A percentile compares a stretch with the other conserved stretches of the same genome.
Evolutionary conservation across 64 coral and sea anemone species (phyloP).

Genomic region (Anthopleura sola): DNA sequence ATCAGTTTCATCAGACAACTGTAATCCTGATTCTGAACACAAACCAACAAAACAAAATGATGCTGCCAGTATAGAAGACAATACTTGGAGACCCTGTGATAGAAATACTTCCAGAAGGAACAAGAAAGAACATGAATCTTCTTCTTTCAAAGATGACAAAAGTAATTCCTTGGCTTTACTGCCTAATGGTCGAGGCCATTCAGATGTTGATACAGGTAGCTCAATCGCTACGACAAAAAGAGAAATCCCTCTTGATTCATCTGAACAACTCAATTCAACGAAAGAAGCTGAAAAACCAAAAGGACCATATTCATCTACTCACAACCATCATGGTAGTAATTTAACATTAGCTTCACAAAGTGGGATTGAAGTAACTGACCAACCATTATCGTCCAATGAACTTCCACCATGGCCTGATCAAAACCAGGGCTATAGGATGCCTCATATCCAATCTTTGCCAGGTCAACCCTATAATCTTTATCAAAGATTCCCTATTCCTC

Average conservation of each 20-base stretch:
- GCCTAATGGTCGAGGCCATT: too few relatives aligned
- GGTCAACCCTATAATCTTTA: background rate
- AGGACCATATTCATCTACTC: background rate
- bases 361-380: background rate
- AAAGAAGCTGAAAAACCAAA: background rate
- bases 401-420: constrained; percentile 12
- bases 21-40: background rate
- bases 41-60: background rate
- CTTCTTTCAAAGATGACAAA: background rate
- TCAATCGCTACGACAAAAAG: background rate
- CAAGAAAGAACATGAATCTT: background rate
- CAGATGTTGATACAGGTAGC: background rate
- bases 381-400: background rate
- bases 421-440: background rate
- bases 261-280: background rate
- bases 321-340: background rate
- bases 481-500: background rate
- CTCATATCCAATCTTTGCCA: background rate
- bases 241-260: background rate
- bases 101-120: background rate
- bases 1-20: background rate
- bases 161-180: background rate
- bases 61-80: background rate
- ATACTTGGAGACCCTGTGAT: background rate
- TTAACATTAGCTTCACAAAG: background rate